Evolutionary conservation across 2,113 vertebrate genomes (phyloP), one percentile per base, ranked within the genome.

Genomic region (Cynopterus brachyotis): DNA sequence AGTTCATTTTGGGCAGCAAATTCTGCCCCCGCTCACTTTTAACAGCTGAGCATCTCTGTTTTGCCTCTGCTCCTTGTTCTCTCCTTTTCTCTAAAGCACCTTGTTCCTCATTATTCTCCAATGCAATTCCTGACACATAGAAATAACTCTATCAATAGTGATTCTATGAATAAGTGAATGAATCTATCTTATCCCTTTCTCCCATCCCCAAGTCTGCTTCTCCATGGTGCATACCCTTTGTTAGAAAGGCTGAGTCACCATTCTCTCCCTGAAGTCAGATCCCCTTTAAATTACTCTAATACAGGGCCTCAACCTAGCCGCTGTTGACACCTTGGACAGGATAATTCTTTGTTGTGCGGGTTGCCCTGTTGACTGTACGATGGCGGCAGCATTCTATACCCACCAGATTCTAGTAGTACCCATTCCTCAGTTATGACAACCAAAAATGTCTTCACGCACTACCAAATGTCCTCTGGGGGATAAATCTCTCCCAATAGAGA

Each of bases 331-430:
- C 1, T 35, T 30, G 35, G 45, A 32, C 17, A 40, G 59, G 20
- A 47, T 11, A 28, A 55, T 6, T 35, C 16, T 20, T 10, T n/a
- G 5, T 7, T 9, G 22, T 0, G 3, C 1, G 35, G 53, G 16
- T 8, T 40, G 12, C 40, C 17, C 19, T 53, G 3, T 4, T 50
- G 42, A 26, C 2, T 50, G 5, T 4, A 67, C 40, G 6, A 28
- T 37, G 3, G 2, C 12, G 47, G 22, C 0, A 22, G 47, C 9
- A n/a, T 2, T n/a, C 55, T 84, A 12, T 5, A 13, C 0, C 5
- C 42, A 67, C 6, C 45, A 59, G 26, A 62, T 62, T 42, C 37
- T 45, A 73, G 50, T 5, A 73, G 32, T 6, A 32, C 5, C 19
- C 10, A 5, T 11, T 19, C 20, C 6, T 24, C 26, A 45, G 7